Evolutionary conservation across 2,113 vertebrate genomes (phyloP).

Genomic region (Sterna hirundo): DNA sequence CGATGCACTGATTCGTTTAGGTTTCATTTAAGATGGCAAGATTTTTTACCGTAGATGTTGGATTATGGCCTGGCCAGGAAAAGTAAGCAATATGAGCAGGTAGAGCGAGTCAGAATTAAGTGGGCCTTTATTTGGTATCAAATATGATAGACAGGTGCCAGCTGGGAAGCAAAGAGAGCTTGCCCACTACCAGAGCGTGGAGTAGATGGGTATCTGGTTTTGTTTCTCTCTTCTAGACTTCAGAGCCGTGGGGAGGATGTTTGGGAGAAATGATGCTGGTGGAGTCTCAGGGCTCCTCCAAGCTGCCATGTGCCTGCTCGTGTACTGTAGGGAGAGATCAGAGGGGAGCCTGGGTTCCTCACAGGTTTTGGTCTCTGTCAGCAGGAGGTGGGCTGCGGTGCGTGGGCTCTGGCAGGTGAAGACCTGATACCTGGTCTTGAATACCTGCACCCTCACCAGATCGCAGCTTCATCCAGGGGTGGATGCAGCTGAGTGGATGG

Average conservation of each 20-base stretch:
- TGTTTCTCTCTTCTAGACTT: neutral
- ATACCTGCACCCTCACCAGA: neutral
- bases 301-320: neutral
- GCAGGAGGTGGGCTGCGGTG: neutral
- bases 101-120: neutral
- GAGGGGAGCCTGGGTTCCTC: neutral
- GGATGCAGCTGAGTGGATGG: neutral
- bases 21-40: constrained; percentile 23
- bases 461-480: neutral
- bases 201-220: neutral
- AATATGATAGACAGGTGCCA: neutral
- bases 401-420: neutral
- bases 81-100: neutral
- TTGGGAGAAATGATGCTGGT: neutral
- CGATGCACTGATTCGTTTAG: neutral
- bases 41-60: neutral
- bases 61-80: neutral
- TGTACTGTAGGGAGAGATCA: neutral
- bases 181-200: neutral
- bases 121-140: constrained; percentile 4
- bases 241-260: neutral
- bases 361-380: neutral
- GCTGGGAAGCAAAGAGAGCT: neutral
- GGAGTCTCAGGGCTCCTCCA: neutral
- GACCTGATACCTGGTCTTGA: neutral